Conservation (phyloP, 2,888 invertebrate species). For the Eupithecia vulgata region DNA sequence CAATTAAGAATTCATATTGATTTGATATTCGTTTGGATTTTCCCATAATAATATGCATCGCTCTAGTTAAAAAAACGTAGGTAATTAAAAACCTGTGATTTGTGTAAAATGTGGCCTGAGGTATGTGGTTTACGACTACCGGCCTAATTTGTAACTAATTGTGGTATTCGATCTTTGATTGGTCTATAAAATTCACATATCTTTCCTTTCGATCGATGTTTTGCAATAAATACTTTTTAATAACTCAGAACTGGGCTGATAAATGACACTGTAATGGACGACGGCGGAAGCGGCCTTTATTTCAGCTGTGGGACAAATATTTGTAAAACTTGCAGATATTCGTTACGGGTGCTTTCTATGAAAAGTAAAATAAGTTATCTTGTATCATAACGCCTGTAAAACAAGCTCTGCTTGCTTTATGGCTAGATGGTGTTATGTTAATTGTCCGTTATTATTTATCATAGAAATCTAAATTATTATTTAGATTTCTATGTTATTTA, state of each 20-base stretch:
- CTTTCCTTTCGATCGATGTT: not conserved
- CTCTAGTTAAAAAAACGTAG: slow-evolving; percentile 2
- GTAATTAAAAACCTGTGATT: slow-evolving; percentile 38
- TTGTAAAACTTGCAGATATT: too few species aligned
- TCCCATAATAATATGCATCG: not conserved
- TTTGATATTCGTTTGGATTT: not conserved
- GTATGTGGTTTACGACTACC: slow-evolving; percentile 32
- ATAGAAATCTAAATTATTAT: too few species aligned
- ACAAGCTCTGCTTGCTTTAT: too few species aligned
- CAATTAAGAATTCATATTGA: not conserved
- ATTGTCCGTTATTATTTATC: too few species aligned
- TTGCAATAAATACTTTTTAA: not conserved
- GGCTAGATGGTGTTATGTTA: too few species aligned
- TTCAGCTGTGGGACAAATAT: too few species aligned
- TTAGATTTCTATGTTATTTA: too few species aligned
- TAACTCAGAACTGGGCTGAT: not conserved
- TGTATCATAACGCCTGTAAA: too few species aligned
- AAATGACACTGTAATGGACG: not conserved
- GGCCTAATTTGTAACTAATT: slow-evolving; percentile 34
- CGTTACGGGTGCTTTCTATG: too few species aligned
- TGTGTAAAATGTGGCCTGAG: slow-evolving; percentile 35
- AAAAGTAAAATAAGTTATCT: too few species aligned
- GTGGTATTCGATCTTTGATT: slow-evolving; percentile 26
- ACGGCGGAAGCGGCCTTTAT: too few species aligned
- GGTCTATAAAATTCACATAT: slow-evolving; percentile 25